Conservation (phyloP, 2,113 vertebrate genomes). For the Verasper variegatus region DNA sequence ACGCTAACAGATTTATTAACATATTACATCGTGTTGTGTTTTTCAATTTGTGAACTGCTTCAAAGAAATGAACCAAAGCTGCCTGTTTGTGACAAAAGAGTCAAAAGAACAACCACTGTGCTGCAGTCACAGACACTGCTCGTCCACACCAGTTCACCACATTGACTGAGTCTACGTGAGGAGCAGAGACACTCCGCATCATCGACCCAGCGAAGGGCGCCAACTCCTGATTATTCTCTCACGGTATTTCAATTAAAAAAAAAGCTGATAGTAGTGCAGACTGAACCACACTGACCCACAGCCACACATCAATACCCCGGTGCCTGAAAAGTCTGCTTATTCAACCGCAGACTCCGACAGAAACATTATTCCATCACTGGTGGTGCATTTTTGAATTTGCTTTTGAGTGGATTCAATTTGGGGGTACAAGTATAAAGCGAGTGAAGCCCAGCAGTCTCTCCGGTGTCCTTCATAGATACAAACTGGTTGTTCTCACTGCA, state of each 20-base stretch:
- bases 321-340: slow-evolving; percentile 37
- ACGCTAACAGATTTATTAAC: no score
- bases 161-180: not conserved
- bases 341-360: slow-evolving; percentile 26
- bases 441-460: slow-evolving; percentile 22
- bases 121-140: slow-evolving; percentile 5
- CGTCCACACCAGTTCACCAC: slow-evolving; percentile 20
- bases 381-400: slow-evolving; percentile 40
- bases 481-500: slow-evolving; percentile 7
- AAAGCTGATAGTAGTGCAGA: not conserved
- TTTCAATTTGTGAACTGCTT: slow-evolving; percentile 20
- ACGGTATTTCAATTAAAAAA: slow-evolving; percentile 11
- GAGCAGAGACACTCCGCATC: slow-evolving; percentile 1
- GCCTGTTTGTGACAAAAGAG: not conserved
- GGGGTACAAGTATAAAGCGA: not conserved
- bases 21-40: not conserved
- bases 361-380: slow-evolving; percentile 29
- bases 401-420: slow-evolving; percentile 11
- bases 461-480: slow-evolving; percentile 6
- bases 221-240: slow-evolving; percentile 22
- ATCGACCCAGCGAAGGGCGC: slow-evolving; percentile 15
- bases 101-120: no score
- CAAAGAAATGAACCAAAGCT: not conserved
- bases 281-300: slow-evolving; percentile 33
- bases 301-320: slow-evolving; percentile 19